Percentiles rank a stretch among this genome's conserved stretches.
Evolutionary conservation across 2,113 vertebrate species (phyloP).

Genomic region (Takifugu flavidus): DNA sequence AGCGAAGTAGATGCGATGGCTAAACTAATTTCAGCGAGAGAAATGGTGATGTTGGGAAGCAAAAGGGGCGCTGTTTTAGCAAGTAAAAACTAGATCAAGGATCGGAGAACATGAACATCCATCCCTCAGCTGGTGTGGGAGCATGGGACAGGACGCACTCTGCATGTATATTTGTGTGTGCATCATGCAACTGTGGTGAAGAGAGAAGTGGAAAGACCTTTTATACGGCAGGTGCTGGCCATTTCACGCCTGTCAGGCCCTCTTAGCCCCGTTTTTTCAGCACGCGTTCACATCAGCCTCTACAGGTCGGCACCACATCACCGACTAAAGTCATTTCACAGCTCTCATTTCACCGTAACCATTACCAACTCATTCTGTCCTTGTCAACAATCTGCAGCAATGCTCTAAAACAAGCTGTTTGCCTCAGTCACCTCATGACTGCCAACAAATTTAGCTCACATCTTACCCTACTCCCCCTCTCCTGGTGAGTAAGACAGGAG

Average conservation of each 20-base stretch:
- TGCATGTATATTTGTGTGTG: conserved; percentile 19
- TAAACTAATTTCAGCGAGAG: conserved; percentile 47
- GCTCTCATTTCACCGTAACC: conserved; percentile 20
- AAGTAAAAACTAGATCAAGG: conserved; percentile 50
- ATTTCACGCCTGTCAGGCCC: conserved; percentile 72
- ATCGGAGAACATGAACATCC: conserved; percentile 48
- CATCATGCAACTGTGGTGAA: conserved; percentile 59
- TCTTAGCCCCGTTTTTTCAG: conserved; percentile 62
- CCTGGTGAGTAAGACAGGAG: conserved; percentile 48
- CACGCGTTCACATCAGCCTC: conserved; percentile 56
- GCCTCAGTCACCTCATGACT: conserved; percentile 50
- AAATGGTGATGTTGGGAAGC: conserved; percentile 35
- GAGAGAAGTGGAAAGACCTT: conserved; percentile 40
- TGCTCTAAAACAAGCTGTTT: conserved; percentile 21
- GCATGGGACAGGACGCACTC: conserved; percentile 25
- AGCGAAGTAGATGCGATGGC: conserved; percentile 54
- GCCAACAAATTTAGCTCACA: conserved; percentile 41
- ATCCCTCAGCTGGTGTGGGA: conserved; percentile 42
- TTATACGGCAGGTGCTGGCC: conserved; percentile 68
- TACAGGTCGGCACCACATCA: conserved; percentile 36
- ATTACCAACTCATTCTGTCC: not conserved
- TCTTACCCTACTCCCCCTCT: conserved; percentile 32
- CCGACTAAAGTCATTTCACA: conserved; percentile 46
- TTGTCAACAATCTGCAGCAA: not conserved
- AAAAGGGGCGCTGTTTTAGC: conserved; percentile 6